phyloP scores from a whole-genome alignment of 2,113 vertebrate genomes.

The Cephalopterus ornatus region DNA sequence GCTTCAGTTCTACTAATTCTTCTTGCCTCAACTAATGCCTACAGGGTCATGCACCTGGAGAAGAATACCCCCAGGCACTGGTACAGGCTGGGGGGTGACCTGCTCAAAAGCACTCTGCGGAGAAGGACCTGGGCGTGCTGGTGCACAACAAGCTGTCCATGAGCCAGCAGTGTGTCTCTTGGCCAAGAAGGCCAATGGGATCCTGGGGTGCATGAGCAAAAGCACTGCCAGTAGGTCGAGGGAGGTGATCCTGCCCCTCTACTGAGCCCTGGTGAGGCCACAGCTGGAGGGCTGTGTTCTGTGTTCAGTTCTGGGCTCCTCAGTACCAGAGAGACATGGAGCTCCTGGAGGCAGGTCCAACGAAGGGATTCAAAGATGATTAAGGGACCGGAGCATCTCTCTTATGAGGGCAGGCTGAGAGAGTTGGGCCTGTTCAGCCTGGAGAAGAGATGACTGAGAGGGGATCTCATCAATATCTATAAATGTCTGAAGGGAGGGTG shows the following conservation, averaged over 20 bases:
- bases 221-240: neutral
- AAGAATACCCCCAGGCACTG: neutral
- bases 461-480: neutral
- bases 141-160: neutral
- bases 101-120: neutral
- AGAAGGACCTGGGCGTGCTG: neutral
- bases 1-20: neutral
- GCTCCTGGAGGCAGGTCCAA: neutral
- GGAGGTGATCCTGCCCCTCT: neutral
- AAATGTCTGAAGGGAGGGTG: neutral
- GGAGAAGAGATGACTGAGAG: neutral
- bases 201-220: neutral
- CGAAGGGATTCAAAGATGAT: neutral
- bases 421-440: neutral
- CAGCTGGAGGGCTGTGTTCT: neutral
- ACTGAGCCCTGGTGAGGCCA: neutral
- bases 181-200: neutral
- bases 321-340: neutral
- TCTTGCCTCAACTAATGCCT: neutral
- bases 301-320: neutral
- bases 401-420: neutral
- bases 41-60: neutral
- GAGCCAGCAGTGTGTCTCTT: neutral
- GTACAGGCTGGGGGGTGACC: neutral
- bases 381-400: neutral